Percentiles rank a stretch among this genome's conserved stretches.
Evolutionary conservation across 2,797 vertebrate species (phyloP).

Genomic region (Sparidentex hasta): DNA sequence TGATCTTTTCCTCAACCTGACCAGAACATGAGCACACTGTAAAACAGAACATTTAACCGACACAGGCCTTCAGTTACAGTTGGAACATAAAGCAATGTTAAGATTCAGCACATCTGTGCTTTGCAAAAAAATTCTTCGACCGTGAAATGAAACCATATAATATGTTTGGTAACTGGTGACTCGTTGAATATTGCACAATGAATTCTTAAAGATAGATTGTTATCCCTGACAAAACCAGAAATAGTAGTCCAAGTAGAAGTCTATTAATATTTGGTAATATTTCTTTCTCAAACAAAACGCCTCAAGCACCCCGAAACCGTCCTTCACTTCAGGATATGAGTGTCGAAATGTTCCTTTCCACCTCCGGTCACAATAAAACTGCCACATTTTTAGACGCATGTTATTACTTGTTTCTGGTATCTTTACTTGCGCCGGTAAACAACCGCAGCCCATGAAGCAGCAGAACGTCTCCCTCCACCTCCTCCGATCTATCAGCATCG

Average conservation of each 20-base stretch:
- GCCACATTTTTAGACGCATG: not conserved
- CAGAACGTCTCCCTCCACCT: not conserved
- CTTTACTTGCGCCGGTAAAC: constrained; percentile 16
- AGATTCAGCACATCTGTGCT: too few species aligned
- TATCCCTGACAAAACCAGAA: not conserved
- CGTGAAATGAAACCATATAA: too few species aligned
- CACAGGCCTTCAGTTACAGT: too few species aligned
- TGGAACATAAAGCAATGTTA: too few species aligned
- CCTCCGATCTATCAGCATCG: constrained; percentile 40
- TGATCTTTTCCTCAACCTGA: too few species aligned
- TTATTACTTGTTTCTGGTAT: constrained; percentile 2
- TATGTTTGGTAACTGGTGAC: too few species aligned
- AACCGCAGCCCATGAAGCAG: not conserved
- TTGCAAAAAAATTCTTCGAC: too few species aligned
- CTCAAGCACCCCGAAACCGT: not conserved
- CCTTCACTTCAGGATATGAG: not conserved
- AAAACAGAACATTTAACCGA: too few species aligned
- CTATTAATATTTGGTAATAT: not conserved
- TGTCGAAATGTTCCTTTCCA: not conserved
- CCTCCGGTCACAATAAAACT: not conserved
- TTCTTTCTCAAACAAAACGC: not conserved
- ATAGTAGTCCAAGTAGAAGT: not conserved
- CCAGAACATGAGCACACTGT: too few species aligned
- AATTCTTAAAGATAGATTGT: too few species aligned
- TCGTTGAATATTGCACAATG: too few species aligned